phyloP scores from a whole-genome alignment of 53 echinoderm and acorn worm genomes.

The Mesocentrotus franciscanus region DNA sequence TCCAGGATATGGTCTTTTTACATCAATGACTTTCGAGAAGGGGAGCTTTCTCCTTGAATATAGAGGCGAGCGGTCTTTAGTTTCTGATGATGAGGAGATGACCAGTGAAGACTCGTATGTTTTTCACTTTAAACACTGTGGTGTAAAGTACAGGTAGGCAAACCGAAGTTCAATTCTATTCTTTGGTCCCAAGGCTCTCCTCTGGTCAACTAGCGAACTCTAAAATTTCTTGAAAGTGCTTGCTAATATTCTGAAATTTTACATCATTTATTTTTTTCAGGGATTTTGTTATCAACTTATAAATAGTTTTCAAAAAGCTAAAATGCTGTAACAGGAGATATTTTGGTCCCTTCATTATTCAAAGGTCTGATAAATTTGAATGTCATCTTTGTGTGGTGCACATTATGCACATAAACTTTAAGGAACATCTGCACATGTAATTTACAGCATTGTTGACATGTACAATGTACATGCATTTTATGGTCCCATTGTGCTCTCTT shows the following conservation, averaged over 20 bases:
- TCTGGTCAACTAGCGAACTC: constrained; percentile 28
- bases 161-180: constrained; percentile 23
- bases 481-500: background rate
- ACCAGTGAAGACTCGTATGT: constrained; percentile 36
- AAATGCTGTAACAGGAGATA: constrained; percentile 14
- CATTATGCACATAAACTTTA: background rate
- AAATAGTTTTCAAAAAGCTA: background rate
- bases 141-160: constrained; percentile 66
- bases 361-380: constrained; percentile 18
- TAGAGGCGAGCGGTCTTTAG: constrained; percentile 32
- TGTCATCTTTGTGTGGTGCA: background rate
- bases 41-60: constrained; percentile 65
- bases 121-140: constrained; percentile 58
- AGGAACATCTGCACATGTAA: background rate
- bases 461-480: background rate
- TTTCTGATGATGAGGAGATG: background rate
- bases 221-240: constrained; percentile 39
- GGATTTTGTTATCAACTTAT: constrained; percentile 7
- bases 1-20: constrained; percentile 69
- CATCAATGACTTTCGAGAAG: constrained; percentile 52
- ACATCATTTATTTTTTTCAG: constrained; percentile 11
- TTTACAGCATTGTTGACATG: constrained; percentile 5
- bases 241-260: constrained; percentile 33
- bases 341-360: background rate
- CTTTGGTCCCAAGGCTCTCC: constrained; percentile 47